phyloP scores from a whole-genome alignment of 2,113 vertebrate genomes.

The Crocuta crocuta region DNA sequence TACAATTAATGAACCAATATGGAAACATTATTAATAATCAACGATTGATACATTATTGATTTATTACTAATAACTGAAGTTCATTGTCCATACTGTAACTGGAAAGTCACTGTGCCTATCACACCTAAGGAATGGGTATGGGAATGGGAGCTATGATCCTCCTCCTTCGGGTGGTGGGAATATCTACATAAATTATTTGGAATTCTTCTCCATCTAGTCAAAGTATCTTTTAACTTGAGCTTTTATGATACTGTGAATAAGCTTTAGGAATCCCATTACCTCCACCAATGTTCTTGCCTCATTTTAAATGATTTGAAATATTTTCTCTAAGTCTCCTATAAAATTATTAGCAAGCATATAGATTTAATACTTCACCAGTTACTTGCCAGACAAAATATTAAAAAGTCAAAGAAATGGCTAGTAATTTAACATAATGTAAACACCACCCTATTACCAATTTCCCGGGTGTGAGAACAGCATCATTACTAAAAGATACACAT shows the following conservation, averaged over 20 bases:
- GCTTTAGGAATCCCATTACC: background rate
- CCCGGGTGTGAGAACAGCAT: background rate
- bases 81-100: background rate
- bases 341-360: background rate
- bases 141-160: background rate
- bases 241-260: background rate
- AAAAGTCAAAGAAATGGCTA: slow-evolving; percentile 30
- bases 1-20: background rate
- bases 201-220: slow-evolving; percentile 1
- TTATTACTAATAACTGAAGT: background rate
- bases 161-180: background rate
- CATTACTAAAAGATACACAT: background rate
- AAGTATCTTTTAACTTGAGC: background rate
- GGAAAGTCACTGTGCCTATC: background rate
- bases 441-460: background rate
- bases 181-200: slow-evolving; percentile 11
- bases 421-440: background rate
- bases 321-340: background rate
- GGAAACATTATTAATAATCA: background rate
- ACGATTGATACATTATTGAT: background rate
- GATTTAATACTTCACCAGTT: background rate
- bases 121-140: background rate
- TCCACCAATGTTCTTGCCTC: background rate
- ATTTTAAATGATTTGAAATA: slow-evolving; percentile 51
- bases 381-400: slow-evolving; percentile 11